phyloP scores from a whole-genome alignment of 2,888 invertebrate species.

The Cotesia congregata region DNA sequence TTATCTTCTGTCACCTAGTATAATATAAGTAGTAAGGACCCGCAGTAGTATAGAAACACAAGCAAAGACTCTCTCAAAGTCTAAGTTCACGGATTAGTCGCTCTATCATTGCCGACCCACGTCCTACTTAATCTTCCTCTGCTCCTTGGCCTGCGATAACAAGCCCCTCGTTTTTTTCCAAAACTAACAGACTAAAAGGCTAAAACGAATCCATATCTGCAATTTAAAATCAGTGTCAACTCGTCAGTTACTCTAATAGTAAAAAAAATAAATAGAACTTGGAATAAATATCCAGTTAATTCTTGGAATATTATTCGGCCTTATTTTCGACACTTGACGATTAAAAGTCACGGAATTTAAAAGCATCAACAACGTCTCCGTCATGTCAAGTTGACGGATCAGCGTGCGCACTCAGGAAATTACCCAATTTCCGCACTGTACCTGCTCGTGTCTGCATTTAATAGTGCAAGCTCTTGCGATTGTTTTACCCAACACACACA shows the following conservation, averaged over 20 bases:
- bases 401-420: constrained; percentile 71
- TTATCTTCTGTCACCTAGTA: constrained; percentile 68
- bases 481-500: constrained; percentile 48
- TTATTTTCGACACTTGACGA: constrained; percentile 69
- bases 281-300: neutral
- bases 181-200: neutral
- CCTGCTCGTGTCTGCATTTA: constrained; percentile 69
- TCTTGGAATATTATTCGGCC: constrained; percentile 37
- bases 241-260: neutral
- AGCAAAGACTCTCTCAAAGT: constrained; percentile 49
- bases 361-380: constrained; percentile 65
- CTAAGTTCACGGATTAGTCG: constrained; percentile 63
- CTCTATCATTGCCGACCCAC: constrained; percentile 66
- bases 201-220: neutral
- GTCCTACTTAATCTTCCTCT: constrained; percentile 64
- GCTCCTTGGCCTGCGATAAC: constrained; percentile 25
- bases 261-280: no score
- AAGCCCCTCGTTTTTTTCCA: constrained; percentile 27
- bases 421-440: constrained; percentile 70
- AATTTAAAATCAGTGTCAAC: constrained; percentile 6
- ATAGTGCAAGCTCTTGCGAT: constrained; percentile 58
- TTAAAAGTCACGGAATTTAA: constrained; percentile 68
- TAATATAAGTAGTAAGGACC: neutral
- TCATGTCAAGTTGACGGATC: constrained; percentile 70
- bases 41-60: neutral